Evolutionary conservation across 2,797 vertebrate species (phyloP), one percentile per base, ranked within the genome.

Genomic region (Tapera naevia): DNA sequence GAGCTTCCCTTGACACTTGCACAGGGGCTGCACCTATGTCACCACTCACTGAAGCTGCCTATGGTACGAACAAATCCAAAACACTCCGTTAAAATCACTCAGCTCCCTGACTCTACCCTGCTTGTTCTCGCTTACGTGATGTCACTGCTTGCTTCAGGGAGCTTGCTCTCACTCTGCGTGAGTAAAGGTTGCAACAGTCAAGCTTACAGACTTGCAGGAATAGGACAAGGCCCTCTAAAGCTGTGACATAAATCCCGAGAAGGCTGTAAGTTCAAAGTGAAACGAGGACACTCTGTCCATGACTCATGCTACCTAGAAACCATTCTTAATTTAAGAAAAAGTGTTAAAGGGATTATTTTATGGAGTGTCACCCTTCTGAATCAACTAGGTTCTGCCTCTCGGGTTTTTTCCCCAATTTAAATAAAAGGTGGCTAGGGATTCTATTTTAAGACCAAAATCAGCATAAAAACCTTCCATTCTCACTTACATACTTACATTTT

Each of bases 201-300:
- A 81, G 74, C 60, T 82, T 50, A 32, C 50, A 82, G 53, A 37
- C 57, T 57, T 18, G 74, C 51, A 88, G 83, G 83, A 80, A 84
- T 53, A 8, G 14, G 65, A 83, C 61, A 67, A 80, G 96, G 79
- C 80, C 71, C 57, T 95, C 81, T 65, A 30, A 94, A 85, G 53
- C 74, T 69, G 78, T 76, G 89, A 97, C 84, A 95, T 62, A 94
- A 86, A 96, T 94, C 93, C 96, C 95, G 82, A 80, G 25, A 92
- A 95, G 91, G 88, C 94, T 97, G 88, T 67, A 96, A 97, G 96
- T 97, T 96, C 94, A 93, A 81, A 92, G 89, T 32, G 88, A 97
- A 96, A 97, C 54, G 33, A 93, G 80, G 94, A 95, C 94, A 96
- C 86, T 88, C 70, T 72, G 76, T 16, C 91, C 96, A 57, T 89